Evolutionary conservation across 1,140 invertebrate species (phyloP).

Genomic region (Cherax quadricarinatus): DNA sequence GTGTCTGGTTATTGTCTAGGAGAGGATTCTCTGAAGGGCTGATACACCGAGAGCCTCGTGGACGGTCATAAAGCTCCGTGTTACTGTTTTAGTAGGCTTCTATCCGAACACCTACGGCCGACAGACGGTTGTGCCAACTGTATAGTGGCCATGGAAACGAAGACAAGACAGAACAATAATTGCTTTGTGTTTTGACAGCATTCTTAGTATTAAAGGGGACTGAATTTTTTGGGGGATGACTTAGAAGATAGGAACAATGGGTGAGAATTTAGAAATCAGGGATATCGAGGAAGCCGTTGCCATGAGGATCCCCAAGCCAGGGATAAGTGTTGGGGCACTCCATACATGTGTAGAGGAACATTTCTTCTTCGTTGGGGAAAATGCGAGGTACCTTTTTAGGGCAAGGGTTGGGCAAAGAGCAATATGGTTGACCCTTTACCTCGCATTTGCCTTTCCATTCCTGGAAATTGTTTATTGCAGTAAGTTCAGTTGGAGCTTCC

Average conservation of each 20-base stretch:
- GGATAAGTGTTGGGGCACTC: constrained; percentile 97
- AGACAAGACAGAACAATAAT: not conserved
- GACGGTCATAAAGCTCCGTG: not conserved
- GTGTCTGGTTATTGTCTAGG: not conserved
- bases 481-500: constrained; percentile 76
- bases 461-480: constrained; percentile 76
- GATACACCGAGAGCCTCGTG: not conserved
- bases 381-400: constrained; percentile 70
- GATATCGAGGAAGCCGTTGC: constrained; percentile 82
- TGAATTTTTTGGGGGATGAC: not conserved
- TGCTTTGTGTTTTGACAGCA: not conserved
- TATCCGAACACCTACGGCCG: not conserved
- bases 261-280: not conserved
- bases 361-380: constrained; percentile 85
- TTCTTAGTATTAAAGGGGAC: not conserved
- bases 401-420: constrained; percentile 74
- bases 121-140: not conserved
- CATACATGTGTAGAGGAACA: constrained; percentile 95
- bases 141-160: not conserved
- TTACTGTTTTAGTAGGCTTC: not conserved
- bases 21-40: not conserved
- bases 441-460: constrained; percentile 76
- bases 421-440: constrained; percentile 72
- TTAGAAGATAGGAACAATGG: not conserved
- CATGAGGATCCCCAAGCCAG: constrained; percentile 95